These are phyloP conservation scores for Atrichornis clamosus DNA, from an alignment of 2,113 vertebrate genomes.

Conservation along the genomic window DNA sequence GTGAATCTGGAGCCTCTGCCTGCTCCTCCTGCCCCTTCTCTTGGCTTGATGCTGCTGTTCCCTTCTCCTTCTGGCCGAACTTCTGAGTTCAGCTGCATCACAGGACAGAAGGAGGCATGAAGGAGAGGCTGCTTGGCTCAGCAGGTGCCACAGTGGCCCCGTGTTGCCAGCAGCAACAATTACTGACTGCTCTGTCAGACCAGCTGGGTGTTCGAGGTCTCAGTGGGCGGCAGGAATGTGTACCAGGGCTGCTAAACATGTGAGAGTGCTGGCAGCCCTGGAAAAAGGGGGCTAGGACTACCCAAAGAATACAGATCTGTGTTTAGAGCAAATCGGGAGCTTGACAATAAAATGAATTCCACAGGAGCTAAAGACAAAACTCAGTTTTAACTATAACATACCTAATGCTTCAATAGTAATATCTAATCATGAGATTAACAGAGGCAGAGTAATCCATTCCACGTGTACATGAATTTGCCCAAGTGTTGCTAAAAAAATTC, in stretches of 20 bases:
- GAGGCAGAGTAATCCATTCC: neutral
- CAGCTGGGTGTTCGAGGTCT: neutral
- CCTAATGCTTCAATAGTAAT: neutral
- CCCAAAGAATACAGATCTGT: neutral
- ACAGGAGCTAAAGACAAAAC: neutral
- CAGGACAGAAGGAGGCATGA: neutral
- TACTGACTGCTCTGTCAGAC: neutral
- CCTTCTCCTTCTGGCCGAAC: neutral
- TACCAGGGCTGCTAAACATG: neutral
- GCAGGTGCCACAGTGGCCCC: neutral
- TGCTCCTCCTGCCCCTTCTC: neutral
- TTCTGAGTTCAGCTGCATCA: neutral
- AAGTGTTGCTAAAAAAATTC: neutral
- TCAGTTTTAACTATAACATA: neutral
- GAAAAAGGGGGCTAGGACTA: neutral
- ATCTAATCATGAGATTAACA: neutral
- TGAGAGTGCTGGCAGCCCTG: neutral
- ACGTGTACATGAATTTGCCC: rapidly evolving
- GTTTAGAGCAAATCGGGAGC: neutral
- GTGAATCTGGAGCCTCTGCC: neutral
- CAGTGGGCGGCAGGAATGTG: neutral
- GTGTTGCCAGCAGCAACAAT: conserved; percentile 25
- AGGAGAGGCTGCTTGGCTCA: neutral
- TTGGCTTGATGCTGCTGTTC: neutral
- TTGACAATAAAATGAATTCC: neutral